Evolutionary conservation across 23 tunicate genomes (phyloP), one percentile per base, ranked within the genome.

Genomic region (Ascidia mentula): DNA sequence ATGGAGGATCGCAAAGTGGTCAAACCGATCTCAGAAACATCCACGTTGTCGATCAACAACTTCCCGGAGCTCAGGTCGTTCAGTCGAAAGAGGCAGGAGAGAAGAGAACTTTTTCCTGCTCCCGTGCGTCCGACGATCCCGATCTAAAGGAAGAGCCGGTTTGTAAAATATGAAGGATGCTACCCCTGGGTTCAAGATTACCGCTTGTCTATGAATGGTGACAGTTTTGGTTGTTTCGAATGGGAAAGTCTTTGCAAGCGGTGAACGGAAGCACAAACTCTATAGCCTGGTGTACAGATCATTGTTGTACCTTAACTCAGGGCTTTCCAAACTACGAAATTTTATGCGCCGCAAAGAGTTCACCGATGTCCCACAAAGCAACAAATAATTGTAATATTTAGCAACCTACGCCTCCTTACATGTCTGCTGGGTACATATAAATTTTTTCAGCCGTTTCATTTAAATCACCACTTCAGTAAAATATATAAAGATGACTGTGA

Each of bases 41-140:
- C 59, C 33, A 88, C 69, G 35, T 82, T 83, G 69, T 88, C 93
- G 8, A 88, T 88, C 18, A 38, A 36, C 6, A 88, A 75, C 39
- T 82, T 82, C 8, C 93, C 93, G 31, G 38, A 15, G 40, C 61
- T 82, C 59, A 73, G 77, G 17, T 82, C 87, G 37, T 88, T 85
- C 33, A 88, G 40, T 36, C 93, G 79, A 33, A 78, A 88, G 18
- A 82, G 35, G 31, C 84, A 80, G 3, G 87, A 79, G 37, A 88
- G 83, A 26, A 88, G 79, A 46, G 87, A 89, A 45, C 94, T 89
- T 77, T 89, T 89, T 46, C 94, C 94, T 28, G 94, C 94, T n/a
- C 94, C 94, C 0, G 94, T 89, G 0, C 94, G 80, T 3, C 94
- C 94, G 13, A 89, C 88, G 36, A 89, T 83, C 22, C 94, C 94